phyloP scores from a whole-genome alignment of 2,797 vertebrate genomes.

The Hapalemur alaotrensis region DNA sequence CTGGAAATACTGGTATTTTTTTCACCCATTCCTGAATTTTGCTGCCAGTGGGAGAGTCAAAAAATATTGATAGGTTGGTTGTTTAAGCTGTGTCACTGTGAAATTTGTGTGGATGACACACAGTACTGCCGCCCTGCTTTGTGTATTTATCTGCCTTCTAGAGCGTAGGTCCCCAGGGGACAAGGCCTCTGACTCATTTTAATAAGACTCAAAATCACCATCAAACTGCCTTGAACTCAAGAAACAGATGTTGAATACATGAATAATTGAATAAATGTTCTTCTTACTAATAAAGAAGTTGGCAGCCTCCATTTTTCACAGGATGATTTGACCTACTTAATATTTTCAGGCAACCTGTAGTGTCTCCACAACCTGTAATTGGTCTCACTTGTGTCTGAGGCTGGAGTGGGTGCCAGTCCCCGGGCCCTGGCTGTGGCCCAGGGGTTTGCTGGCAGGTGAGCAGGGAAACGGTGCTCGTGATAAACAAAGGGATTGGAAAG shows the following conservation, averaged over 20 bases:
- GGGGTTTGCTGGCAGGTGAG: not conserved
- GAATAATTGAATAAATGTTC: conserved; percentile 59
- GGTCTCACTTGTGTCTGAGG: conserved; percentile 38
- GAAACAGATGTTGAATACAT: conserved; percentile 31
- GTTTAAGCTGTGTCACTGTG: not conserved
- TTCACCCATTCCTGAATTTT: not conserved
- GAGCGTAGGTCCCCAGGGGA: not conserved
- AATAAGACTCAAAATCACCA: not conserved
- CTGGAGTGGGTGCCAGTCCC: not conserved
- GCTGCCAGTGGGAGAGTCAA: not conserved
- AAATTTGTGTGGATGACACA: not conserved
- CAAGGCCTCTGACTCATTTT: not conserved
- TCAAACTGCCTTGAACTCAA: conserved; percentile 9
- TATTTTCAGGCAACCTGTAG: conserved; percentile 48
- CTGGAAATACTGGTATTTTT: not conserved
- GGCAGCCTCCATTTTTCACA: conserved; percentile 43
- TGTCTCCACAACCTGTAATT: not conserved
- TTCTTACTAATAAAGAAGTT: conserved; percentile 59
- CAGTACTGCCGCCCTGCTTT: not conserved
- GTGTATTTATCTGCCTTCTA: not conserved
- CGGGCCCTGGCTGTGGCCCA: not conserved
- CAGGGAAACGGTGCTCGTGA: not conserved
- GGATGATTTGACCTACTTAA: conserved; percentile 63
- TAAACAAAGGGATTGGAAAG: not conserved
- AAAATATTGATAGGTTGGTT: not conserved